Conservation (phyloP, 2,888 invertebrate genomes). For the Lasioglossum zephyrum region DNA sequence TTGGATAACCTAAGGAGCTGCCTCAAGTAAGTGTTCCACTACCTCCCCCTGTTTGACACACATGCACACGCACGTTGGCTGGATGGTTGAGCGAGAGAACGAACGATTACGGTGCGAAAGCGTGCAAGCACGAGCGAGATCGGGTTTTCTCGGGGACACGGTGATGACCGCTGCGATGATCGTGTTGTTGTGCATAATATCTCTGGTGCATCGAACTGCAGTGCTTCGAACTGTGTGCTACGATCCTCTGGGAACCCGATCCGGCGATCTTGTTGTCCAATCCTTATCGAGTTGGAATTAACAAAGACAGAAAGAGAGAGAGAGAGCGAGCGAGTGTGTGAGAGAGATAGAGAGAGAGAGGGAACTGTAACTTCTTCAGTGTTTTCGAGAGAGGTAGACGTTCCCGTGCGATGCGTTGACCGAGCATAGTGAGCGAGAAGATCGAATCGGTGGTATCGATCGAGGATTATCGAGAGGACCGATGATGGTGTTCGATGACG, state of each 20-base stretch:
- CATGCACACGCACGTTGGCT: not conserved
- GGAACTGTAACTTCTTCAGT: not conserved
- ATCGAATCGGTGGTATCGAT: conserved; percentile 9
- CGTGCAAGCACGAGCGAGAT: conserved; percentile 11
- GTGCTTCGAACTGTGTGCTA: conserved; percentile 63
- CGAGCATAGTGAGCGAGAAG: not conserved
- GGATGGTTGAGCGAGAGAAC: conserved; percentile 9
- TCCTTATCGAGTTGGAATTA: too few species aligned
- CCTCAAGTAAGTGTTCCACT: conserved; percentile 62
- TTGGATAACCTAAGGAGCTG: conserved; percentile 43
- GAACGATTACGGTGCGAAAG: conserved; percentile 41
- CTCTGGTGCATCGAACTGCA: conserved; percentile 52
- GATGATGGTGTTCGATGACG: not conserved
- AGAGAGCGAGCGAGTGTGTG: too few species aligned
- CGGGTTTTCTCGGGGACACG: not conserved
- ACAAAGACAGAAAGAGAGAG: too few species aligned
- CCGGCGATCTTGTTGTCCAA: not conserved
- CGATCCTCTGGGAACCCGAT: conserved; percentile 21
- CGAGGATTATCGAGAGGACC: not conserved
- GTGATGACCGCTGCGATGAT: conserved; percentile 24
- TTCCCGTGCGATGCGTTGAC: not conserved
- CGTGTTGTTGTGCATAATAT: conserved; percentile 58
- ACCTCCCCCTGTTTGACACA: conserved; percentile 28
- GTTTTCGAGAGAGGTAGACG: not conserved
- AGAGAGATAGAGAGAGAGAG: not conserved